Percentiles rank a stretch among this genome's conserved stretches.
These are phyloP conservation scores for Misgurnus mizolepis DNA, from an alignment of 2,113 vertebrate species.

Conservation along the genomic window DNA sequence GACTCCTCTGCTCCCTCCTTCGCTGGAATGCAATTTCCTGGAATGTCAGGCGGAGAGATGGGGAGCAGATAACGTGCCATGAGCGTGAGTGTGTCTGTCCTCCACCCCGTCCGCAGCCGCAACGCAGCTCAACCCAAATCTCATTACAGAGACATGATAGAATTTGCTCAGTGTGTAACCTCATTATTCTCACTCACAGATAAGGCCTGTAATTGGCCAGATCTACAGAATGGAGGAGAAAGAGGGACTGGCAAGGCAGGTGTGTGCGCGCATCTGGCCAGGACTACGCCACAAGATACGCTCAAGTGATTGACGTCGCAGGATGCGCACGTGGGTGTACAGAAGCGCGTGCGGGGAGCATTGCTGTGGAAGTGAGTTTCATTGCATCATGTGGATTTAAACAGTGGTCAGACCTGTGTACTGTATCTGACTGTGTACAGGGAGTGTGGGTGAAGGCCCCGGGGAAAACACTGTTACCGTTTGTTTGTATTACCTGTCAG, in stretches of 20 bases:
- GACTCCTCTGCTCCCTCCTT: constrained; percentile 52
- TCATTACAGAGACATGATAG: constrained; percentile 76
- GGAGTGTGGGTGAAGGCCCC: constrained; percentile 30
- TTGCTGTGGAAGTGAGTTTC: constrained; percentile 33
- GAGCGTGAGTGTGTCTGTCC: constrained; percentile 46
- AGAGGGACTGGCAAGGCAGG: constrained; percentile 51
- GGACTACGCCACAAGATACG: background rate
- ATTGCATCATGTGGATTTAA: constrained; percentile 34
- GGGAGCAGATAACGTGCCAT: constrained; percentile 69
- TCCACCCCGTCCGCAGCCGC: constrained; percentile 41
- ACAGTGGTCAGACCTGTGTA: constrained; percentile 25
- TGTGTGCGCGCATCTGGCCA: constrained; percentile 47
- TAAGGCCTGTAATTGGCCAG: constrained; percentile 77
- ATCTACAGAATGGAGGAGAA: constrained; percentile 59
- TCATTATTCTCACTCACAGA: constrained; percentile 77
- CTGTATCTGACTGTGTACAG: background rate
- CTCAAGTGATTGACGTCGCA: constrained; percentile 4
- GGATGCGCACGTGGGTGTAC: background rate
- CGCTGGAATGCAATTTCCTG: constrained; percentile 77
- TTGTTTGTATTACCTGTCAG: constrained; percentile 7
- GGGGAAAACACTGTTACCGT: constrained; percentile 17
- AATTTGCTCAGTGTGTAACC: constrained; percentile 78
- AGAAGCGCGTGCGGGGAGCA: background rate
- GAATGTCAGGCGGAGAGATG: constrained; percentile 72
- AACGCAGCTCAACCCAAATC: constrained; percentile 66